Evolutionary conservation across 2,888 invertebrate species (phyloP), one percentile per base, ranked within the genome.

Genomic region (Pyrocoelia pectoralis): DNA sequence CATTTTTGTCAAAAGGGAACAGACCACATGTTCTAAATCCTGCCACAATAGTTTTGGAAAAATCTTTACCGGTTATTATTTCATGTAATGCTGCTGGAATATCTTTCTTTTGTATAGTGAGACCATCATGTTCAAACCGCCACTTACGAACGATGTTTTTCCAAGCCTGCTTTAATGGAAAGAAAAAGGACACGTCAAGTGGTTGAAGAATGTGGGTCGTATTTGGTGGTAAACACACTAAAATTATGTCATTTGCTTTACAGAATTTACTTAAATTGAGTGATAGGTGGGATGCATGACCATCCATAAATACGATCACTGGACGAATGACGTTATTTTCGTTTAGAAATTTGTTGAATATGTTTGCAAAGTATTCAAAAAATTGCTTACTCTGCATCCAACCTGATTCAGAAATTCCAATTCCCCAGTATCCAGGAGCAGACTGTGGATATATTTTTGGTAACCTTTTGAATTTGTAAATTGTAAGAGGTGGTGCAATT

Each of bases 301-400:
- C 24, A 24, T 24, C 24, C 24, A 24, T 24, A 24, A 24, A 24
- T 24, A 24, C 24, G 24, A 24, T 24, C 24, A 24, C 24, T 13
- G 3, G 6, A 41, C 13, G 15, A 9, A 46, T 46, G 2, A 1
- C 2, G 1, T 46, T 3, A 15, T 15, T 17, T 15, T 9, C 24
- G 24, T 24, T 6, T 3, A 24, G 5, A 24, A 19, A 51, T 33
- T n/a, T 4, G 3, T 10, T 4, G n/a, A 51, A 51, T 1, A 51
- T 29, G 29, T 51, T 51, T 8, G 51, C 29, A 51, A 51, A 33
- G 17, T 33, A 51, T 51, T 33, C 15, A 24, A 17, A 33, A 33
- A 51, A 51, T 10, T 5, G 13, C 10, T 51, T 13, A 15, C 14
- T 5, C n/a, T 29, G 29, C 51, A 29, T 51, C 33, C 51, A 51